Conservation (phyloP, 1,140 invertebrate species). For the Yoshiicerus persimilis region DNA sequence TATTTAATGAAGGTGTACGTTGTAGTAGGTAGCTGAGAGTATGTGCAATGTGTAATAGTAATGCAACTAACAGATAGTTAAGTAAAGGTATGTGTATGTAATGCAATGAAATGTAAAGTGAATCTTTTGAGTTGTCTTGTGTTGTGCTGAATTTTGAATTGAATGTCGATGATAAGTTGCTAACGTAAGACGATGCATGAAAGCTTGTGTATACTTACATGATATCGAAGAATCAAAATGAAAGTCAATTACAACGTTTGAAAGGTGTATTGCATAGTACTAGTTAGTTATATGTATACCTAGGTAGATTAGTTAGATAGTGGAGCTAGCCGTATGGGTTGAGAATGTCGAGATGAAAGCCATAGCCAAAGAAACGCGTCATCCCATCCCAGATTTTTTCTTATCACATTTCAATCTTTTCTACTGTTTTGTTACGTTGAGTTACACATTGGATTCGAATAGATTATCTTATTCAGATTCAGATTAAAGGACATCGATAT, state of each 20-base stretch:
- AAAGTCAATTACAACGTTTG: constrained; percentile 9
- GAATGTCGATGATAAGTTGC: neutral
- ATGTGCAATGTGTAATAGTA: neutral
- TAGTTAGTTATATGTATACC: neutral
- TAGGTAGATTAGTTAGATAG: neutral
- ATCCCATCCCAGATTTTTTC: constrained; percentile 7
- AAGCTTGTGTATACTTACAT: neutral
- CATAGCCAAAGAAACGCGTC: neutral
- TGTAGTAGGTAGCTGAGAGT: neutral
- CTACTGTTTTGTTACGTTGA: neutral
- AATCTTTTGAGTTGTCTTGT: neutral
- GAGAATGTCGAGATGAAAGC: neutral
- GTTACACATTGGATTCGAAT: neutral
- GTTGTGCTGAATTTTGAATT: constrained; percentile 2
- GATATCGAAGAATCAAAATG: neutral
- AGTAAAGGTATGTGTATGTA: neutral
- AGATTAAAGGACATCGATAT: constrained; percentile 1
- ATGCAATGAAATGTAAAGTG: neutral
- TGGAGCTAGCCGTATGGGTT: neutral
- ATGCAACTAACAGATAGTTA: neutral
- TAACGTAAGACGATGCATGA: neutral
- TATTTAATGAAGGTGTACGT: neutral
- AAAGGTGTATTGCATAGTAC: neutral
- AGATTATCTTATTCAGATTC: neutral
- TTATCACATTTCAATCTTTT: neutral